Evolutionary conservation across 2,113 vertebrate species (phyloP).

Genomic region (Bucco capensis): DNA sequence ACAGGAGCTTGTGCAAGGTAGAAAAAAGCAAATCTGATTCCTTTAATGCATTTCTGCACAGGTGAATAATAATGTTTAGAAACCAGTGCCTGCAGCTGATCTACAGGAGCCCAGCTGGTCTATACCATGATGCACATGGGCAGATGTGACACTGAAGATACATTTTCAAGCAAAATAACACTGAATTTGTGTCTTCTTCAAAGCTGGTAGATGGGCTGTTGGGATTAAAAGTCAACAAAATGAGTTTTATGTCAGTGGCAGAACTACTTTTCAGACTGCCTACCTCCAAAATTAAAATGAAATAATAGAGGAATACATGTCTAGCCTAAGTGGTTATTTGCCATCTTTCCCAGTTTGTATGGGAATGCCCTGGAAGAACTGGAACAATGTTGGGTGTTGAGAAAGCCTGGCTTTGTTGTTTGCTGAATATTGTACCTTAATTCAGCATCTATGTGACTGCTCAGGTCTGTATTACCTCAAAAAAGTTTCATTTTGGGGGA

Average conservation of each 20-base stretch:
- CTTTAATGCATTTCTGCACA: not conserved
- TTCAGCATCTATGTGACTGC: not conserved
- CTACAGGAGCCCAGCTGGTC: not conserved
- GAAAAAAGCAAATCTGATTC: not conserved
- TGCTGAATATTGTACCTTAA: not conserved
- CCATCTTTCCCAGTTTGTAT: not conserved
- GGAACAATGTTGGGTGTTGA: not conserved
- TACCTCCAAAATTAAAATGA: not conserved
- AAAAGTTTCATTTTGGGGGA: not conserved
- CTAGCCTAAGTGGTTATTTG: not conserved
- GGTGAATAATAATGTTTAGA: not conserved
- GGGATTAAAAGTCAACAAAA: not conserved
- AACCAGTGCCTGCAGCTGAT: not conserved
- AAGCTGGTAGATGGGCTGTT: not conserved
- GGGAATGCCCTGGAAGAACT: not conserved
- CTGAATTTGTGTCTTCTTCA: not conserved
- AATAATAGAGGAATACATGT: not conserved
- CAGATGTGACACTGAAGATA: not conserved
- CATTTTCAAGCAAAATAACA: not conserved
- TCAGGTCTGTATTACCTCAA: not conserved
- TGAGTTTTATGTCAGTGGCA: not conserved
- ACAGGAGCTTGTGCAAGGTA: not conserved
- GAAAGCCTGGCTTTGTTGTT: not conserved
- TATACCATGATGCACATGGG: accelerated
- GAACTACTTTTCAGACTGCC: not conserved